These are phyloP conservation scores for Channa argus DNA, from an alignment of 2,113 vertebrate species.

Conservation along the genomic window DNA sequence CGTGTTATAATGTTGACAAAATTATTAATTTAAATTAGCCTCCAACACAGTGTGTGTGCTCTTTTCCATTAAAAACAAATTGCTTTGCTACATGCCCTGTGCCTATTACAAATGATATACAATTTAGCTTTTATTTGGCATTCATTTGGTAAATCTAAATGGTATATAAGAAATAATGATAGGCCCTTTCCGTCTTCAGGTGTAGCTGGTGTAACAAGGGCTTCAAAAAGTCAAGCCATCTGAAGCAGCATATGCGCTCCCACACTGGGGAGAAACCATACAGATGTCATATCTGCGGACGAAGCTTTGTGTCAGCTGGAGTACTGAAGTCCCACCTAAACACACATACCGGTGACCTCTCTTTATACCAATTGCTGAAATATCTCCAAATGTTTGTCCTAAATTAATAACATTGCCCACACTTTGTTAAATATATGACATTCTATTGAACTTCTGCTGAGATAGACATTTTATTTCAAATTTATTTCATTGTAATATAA, in stretches of 20 bases:
- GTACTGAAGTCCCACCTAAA: constrained; percentile 98
- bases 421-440: background rate
- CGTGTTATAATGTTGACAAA: no score
- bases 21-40: no score
- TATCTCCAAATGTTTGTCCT: background rate
- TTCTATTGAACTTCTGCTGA: background rate
- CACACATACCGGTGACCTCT: constrained; percentile 92
- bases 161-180: background rate
- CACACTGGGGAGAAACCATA: constrained; percentile 98
- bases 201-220: constrained; percentile 94
- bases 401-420: background rate
- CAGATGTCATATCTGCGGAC: constrained; percentile 91
- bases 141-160: no score
- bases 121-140: background rate
- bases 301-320: constrained; percentile 94
- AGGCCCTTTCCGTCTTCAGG: constrained; percentile 69
- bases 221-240: constrained; percentile 98
- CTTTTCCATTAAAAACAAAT: background rate
- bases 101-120: background rate
- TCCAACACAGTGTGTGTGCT: no score
- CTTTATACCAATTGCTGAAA: background rate
- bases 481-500: background rate
- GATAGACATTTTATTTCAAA: background rate
- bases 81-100: no score
- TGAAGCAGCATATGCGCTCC: constrained; percentile 96